A percentile compares a stretch with the other conserved stretches of the same genome.
Conservation (phyloP, 2,888 invertebrate genomes). For the Tipula unca region DNA sequence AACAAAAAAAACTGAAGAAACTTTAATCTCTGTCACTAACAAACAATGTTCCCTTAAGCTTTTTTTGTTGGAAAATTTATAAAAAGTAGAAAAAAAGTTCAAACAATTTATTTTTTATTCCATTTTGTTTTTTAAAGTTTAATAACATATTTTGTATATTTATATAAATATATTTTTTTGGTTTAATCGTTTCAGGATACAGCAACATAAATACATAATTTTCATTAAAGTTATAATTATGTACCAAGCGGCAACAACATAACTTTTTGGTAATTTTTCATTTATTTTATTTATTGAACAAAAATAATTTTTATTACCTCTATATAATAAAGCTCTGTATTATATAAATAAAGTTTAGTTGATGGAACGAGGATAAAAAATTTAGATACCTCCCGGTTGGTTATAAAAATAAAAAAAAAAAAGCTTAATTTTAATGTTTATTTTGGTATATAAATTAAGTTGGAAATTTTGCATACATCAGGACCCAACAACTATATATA, state of each 20-base stretch:
- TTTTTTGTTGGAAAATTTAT: neutral
- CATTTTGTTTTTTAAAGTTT: neutral
- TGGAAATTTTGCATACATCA: neutral
- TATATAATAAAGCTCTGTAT: neutral
- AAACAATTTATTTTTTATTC: neutral
- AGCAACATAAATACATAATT: neutral
- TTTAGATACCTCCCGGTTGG: neutral
- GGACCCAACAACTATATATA: neutral
- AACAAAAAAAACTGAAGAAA: neutral
- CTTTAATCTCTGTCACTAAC: slow-evolving; percentile 14
- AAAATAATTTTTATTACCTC: neutral
- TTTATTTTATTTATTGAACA: neutral
- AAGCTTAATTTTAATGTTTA: neutral
- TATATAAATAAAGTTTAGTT: neutral
- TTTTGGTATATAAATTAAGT: neutral
- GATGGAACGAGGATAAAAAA: neutral
- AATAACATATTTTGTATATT: slow-evolving; percentile 14
- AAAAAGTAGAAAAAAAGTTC: neutral
- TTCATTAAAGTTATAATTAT: slow-evolving; percentile 14
- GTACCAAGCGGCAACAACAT: neutral
- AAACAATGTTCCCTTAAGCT: slow-evolving; percentile 8
- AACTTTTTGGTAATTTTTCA: neutral
- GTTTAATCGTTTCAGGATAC: neutral
- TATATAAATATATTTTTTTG: neutral
- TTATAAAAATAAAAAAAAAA: neutral